phyloP scores from a whole-genome alignment of 64 coral and sea anemone genomes.

The Pocillopora verrucosa region DNA sequence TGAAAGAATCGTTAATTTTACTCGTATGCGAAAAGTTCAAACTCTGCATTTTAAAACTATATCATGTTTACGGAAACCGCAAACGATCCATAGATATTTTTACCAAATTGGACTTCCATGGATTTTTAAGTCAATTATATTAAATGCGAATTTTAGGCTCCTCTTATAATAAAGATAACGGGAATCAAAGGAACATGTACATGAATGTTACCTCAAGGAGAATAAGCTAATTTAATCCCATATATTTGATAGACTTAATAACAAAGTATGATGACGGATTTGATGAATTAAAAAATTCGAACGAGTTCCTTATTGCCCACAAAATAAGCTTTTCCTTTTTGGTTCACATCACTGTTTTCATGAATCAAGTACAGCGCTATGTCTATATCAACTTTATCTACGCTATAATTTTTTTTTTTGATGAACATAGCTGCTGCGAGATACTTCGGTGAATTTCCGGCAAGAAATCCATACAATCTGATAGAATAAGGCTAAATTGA shows the following conservation, averaged over 20 bases:
- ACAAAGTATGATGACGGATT: background rate
- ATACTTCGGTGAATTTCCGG: too few species aligned
- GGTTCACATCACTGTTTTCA: too few species aligned
- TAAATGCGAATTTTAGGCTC: background rate
- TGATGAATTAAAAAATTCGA: background rate
- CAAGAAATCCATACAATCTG: too few species aligned
- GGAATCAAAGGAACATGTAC: too few species aligned
- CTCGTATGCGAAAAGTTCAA: too few species aligned
- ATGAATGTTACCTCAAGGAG: too few species aligned
- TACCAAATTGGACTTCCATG: background rate
- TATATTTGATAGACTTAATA: background rate
- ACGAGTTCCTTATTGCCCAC: background rate
- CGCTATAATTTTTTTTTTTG: too few species aligned
- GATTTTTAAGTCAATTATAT: background rate
- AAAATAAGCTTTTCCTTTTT: too few species aligned
- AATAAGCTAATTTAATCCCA: background rate
- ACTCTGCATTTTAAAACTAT: background rate
- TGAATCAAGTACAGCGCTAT: background rate
- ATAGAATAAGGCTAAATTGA: too few species aligned
- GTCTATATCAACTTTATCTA: too few species aligned
- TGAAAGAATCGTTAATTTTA: too few species aligned
- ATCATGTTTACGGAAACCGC: slow-evolving; percentile 5
- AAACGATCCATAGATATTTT: slow-evolving; percentile 11
- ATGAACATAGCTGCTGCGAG: too few species aligned
- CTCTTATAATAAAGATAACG: background rate